Evolutionary conservation across 1,140 invertebrate species (phyloP), one percentile per base, ranked within the genome.

Genomic region (Archivesica marissinica): DNA sequence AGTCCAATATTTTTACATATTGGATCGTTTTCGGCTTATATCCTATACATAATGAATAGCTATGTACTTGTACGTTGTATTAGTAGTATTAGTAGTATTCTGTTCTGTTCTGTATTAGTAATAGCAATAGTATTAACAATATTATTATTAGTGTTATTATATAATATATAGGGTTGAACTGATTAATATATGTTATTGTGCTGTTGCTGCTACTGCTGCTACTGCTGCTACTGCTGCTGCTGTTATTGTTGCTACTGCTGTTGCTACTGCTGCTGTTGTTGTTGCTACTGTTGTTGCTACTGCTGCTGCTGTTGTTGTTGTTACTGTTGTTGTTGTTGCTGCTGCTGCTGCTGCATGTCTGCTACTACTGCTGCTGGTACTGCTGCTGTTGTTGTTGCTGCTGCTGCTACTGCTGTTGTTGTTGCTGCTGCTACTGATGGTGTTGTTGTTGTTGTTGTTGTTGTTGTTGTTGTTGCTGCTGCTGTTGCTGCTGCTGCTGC

Each of bases 291-390:
- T 35, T 79, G 82, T 41, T 85, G 82, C 61, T 85, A 75, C 38
- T 85, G 75, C 61, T 85, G 75, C 61, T 85, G 82, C 79, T 85
- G 50, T 64, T 85, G 82, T 80, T 85, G 82, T 64, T 80, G 82
- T 64, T 85, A 75, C 79, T 80, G 82, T 64, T 85, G 82, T 80
- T 85, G n/a, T n/a, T n/a, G n/a, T n/a, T n/a, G n/a, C n/a, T n/a
- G n/a, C n/a, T n/a, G n/a, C n/a, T n/a, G n/a, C n/a, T n/a, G n/a
- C n/a, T n/a, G n/a, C n/a, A n/a, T n/a, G n/a, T n/a, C n/a, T n/a
- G n/a, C n/a, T n/a, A n/a, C n/a, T n/a, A n/a, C n/a, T n/a, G n/a
- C n/a, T n/a, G n/a, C n/a, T n/a, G n/a, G n/a, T n/a, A n/a, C n/a
- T n/a, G n/a, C n/a, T n/a, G n/a, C n/a, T n/a, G n/a, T n/a, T n/a